phyloP scores from a whole-genome alignment of 2,888 invertebrate genomes.

The Tolmerus cingulatus region DNA sequence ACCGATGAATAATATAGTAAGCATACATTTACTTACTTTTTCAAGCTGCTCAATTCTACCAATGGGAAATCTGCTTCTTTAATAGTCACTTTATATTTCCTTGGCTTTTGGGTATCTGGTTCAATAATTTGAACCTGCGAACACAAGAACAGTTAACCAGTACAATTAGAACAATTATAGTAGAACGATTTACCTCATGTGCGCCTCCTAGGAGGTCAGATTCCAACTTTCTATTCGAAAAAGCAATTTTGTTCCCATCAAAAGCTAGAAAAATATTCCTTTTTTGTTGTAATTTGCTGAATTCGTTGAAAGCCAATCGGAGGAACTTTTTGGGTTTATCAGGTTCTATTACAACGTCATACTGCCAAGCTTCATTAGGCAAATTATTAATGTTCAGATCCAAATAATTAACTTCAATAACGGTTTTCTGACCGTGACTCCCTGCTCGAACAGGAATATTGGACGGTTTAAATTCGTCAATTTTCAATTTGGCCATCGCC shows the following conservation, averaged over 20 bases:
- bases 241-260: conserved; percentile 77
- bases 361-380: conserved; percentile 71
- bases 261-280: conserved; percentile 68
- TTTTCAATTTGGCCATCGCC: background rate
- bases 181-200: conserved; percentile 52
- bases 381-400: conserved; percentile 66
- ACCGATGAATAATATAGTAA: no score
- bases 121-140: conserved; percentile 54
- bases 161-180: background rate
- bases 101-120: conserved; percentile 28
- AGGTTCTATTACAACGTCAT: conserved; percentile 79
- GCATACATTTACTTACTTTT: conserved; percentile 51
- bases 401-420: conserved; percentile 73
- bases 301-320: conserved; percentile 64
- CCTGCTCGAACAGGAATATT: conserved; percentile 51
- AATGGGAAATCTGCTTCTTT: conserved; percentile 54
- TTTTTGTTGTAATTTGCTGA: conserved; percentile 59
- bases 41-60: conserved; percentile 56
- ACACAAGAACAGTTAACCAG: background rate
- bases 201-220: conserved; percentile 44
- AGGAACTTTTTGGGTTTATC: conserved; percentile 74
- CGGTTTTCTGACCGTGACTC: conserved; percentile 62
- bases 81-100: conserved; percentile 53
- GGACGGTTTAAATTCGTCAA: background rate
- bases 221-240: conserved; percentile 56